These are phyloP conservation scores for Glomeris maerens DNA, from an alignment of 1,140 invertebrate genomes.

Conservation along the genomic window DNA sequence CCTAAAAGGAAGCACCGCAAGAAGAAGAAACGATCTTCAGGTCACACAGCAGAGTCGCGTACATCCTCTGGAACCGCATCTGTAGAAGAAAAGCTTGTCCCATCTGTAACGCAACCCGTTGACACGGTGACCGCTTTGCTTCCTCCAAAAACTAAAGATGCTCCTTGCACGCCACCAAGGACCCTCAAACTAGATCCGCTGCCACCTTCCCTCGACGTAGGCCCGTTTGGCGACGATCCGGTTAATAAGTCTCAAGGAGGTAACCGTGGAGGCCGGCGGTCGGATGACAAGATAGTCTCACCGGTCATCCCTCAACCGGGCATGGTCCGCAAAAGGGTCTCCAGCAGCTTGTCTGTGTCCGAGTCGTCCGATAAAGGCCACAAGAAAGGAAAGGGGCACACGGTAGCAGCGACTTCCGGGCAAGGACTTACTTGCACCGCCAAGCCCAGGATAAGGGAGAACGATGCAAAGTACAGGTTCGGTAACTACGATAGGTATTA, in stretches of 20 bases:
- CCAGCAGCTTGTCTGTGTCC: too few species aligned
- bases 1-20: constrained; percentile 42
- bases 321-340: constrained; percentile 24
- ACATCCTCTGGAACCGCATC: too few species aligned
- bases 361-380: too few species aligned
- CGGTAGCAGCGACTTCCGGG: not conserved
- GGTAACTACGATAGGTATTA: constrained; percentile 96
- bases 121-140: too few species aligned
- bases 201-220: constrained; percentile 17
- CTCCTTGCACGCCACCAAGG: too few species aligned
- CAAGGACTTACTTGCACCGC: not conserved
- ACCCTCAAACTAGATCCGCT: too few species aligned
- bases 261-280: constrained; percentile 9
- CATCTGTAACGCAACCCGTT: too few species aligned
- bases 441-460: not conserved
- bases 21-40: constrained; percentile 33
- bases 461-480: constrained; percentile 52
- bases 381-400: not conserved
- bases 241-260: constrained; percentile 1
- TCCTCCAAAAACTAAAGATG: too few species aligned
- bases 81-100: too few species aligned
- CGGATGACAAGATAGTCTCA: constrained; percentile 84
- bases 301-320: constrained; percentile 78
- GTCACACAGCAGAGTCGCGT: too few species aligned
- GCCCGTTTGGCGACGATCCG: constrained; percentile 1